Percentiles rank a stretch among this genome's conserved stretches.
Conservation (phyloP, 2,888 invertebrate genomes). For the Petrophora chlorosata region DNA sequence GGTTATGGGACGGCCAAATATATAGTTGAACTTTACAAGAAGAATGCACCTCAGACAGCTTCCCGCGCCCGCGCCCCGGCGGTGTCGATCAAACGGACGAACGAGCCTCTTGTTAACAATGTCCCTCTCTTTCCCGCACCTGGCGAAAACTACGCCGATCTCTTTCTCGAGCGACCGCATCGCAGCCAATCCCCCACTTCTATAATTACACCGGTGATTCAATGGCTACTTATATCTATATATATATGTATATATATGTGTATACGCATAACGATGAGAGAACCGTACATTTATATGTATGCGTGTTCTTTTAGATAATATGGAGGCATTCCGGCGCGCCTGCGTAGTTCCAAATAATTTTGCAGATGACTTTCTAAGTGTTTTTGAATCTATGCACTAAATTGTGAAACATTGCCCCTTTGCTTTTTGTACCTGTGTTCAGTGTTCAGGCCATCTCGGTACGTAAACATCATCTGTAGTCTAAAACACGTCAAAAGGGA, state of each 20-base stretch:
- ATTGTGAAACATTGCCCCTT: constrained; percentile 3
- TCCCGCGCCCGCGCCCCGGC: constrained; percentile 79
- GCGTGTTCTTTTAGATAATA: constrained; percentile 73
- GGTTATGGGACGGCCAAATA: constrained; percentile 70
- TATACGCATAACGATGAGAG: constrained; percentile 78
- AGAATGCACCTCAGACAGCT: constrained; percentile 80
- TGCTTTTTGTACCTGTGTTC: neutral
- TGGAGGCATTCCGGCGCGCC: constrained; percentile 61
- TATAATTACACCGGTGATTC: constrained; percentile 84
- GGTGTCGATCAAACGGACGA: constrained; percentile 83
- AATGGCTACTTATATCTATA: constrained; percentile 83
- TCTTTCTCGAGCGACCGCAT: constrained; percentile 69
- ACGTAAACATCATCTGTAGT: no score
- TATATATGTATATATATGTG: no score
- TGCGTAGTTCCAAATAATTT: constrained; percentile 64
- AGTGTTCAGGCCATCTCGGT: no score
- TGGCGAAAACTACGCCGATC: constrained; percentile 53
- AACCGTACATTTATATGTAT: constrained; percentile 73
- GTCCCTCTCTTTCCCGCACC: constrained; percentile 64
- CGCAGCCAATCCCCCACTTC: constrained; percentile 84
- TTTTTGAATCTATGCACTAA: constrained; percentile 28
- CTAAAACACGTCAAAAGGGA: no score
- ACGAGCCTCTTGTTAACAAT: constrained; percentile 83
- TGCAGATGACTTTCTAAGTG: constrained; percentile 49
- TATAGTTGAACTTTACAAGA: constrained; percentile 82